Percentiles rank a stretch among this genome's conserved stretches.
These are phyloP conservation scores for Phlogophora meticulosa DNA, from an alignment of 2,888 invertebrate species.

Conservation along the genomic window DNA sequence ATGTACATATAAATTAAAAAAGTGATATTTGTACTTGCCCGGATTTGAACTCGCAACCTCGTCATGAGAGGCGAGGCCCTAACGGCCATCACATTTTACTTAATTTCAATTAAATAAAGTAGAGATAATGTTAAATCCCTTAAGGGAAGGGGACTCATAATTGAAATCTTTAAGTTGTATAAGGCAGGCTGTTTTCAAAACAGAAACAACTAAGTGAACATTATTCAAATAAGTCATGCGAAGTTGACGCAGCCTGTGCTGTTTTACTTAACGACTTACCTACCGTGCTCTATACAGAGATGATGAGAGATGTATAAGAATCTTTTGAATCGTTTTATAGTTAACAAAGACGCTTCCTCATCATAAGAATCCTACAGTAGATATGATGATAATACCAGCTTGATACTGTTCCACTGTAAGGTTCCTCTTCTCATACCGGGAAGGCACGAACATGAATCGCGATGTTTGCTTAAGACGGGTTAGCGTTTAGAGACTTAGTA, in stretches of 20 bases:
- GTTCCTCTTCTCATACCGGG: too few species aligned
- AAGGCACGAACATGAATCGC: too few species aligned
- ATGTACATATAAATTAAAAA: too few species aligned
- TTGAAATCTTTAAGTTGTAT: slow-evolving; percentile 74
- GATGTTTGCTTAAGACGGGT: too few species aligned
- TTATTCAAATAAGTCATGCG: slow-evolving; percentile 80
- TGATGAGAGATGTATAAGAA: not conserved
- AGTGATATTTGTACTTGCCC: too few species aligned
- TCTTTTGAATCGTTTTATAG: slow-evolving; percentile 22
- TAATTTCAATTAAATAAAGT: slow-evolving; percentile 20
- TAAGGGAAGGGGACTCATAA: slow-evolving; percentile 69
- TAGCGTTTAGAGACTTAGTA: too few species aligned
- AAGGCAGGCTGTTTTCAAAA: slow-evolving; percentile 73
- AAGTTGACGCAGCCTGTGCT: slow-evolving; percentile 69
- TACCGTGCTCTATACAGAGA: slow-evolving; percentile 24
- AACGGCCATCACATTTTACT: not conserved
- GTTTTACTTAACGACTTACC: slow-evolving; percentile 69
- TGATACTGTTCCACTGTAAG: too few species aligned
- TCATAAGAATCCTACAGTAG: not conserved
- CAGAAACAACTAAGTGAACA: slow-evolving; percentile 79
- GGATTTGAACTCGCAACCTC: too few species aligned
- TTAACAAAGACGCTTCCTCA: not conserved
- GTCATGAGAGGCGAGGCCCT: too few species aligned
- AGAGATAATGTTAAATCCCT: slow-evolving; percentile 48
- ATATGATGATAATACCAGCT: too few species aligned